Evolutionary conservation across 2,888 invertebrate genomes (phyloP).

Genomic region (Cephonodes hylas): DNA sequence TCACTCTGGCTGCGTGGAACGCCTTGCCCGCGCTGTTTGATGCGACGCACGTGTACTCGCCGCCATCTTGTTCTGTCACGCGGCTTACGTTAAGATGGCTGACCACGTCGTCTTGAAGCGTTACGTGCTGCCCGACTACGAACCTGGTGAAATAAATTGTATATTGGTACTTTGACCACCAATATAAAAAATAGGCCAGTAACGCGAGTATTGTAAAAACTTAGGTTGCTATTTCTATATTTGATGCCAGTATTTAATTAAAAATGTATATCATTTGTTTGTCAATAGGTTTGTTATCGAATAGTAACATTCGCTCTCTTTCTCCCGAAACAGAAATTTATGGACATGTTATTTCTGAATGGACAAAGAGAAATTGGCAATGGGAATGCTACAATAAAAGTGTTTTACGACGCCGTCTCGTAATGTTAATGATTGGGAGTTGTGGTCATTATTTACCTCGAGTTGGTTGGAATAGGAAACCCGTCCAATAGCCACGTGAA

Average conservation of each 20-base stretch:
- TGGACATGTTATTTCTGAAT: neutral
- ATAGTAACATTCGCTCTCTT: neutral
- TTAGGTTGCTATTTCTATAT: too few species aligned
- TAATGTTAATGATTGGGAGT: neutral
- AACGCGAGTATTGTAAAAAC: too few species aligned
- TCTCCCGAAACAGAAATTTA: neutral
- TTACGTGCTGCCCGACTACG: slow-evolving; percentile 94
- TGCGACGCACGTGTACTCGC: slow-evolving; percentile 93
- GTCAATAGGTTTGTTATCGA: neutral
- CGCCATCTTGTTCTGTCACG: slow-evolving; percentile 93
- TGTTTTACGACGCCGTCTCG: neutral
- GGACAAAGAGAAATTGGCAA: neutral
- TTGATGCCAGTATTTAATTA: too few species aligned
- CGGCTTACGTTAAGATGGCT: slow-evolving; percentile 95
- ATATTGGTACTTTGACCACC: too few species aligned
- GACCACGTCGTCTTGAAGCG: slow-evolving; percentile 94
- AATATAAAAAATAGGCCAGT: too few species aligned
- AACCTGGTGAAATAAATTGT: slow-evolving; percentile 81
- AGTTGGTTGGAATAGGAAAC: slow-evolving; percentile 89
- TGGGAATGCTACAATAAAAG: neutral
- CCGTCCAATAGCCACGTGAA: slow-evolving; percentile 95
- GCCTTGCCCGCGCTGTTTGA: slow-evolving; percentile 91
- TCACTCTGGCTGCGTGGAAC: slow-evolving; percentile 91
- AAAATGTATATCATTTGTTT: too few species aligned
- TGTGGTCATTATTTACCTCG: slow-evolving; percentile 76